phyloP scores from a whole-genome alignment of 1,140 invertebrate species.

The Hermatobates lingyangjiaoensis region DNA sequence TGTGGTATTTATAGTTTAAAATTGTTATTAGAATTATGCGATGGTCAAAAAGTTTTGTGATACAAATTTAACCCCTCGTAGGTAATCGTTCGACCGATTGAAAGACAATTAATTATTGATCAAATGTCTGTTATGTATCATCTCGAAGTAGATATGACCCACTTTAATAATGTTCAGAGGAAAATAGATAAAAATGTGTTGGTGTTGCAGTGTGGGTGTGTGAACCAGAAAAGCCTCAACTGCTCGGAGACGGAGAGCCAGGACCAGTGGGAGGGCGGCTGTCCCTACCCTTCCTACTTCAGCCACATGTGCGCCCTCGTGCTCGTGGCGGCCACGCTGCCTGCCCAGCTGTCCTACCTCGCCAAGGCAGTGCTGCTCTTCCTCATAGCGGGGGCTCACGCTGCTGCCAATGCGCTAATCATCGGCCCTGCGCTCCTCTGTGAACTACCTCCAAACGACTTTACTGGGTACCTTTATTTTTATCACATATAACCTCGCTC shows the following conservation, averaged over 20 bases:
- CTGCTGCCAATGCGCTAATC: slow-evolving; percentile 37
- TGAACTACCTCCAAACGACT: slow-evolving; percentile 26
- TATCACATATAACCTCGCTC: too few relatives aligned
- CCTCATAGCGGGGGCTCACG: slow-evolving; percentile 36
- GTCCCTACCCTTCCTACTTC: slow-evolving; percentile 54
- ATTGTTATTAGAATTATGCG: too few relatives aligned
- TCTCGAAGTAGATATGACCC: too few relatives aligned
- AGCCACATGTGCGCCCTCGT: slow-evolving; percentile 48
- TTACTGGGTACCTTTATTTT: background rate
- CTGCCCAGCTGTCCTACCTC: slow-evolving; percentile 50
- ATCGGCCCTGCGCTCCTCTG: slow-evolving; percentile 34
- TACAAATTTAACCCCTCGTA: too few relatives aligned
- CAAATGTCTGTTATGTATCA: too few relatives aligned
- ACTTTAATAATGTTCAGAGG: too few relatives aligned
- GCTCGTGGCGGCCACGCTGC: slow-evolving; percentile 41
- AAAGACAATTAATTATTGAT: too few relatives aligned
- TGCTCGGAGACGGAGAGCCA: slow-evolving; percentile 9
- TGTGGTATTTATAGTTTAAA: too few relatives aligned
- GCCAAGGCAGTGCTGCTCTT: slow-evolving; percentile 43
- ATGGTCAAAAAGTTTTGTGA: too few relatives aligned
- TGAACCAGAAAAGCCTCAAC: slow-evolving; percentile 4
- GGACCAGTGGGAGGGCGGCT: slow-evolving; percentile 21
- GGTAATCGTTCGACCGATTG: too few relatives aligned
- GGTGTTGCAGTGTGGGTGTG: background rate
- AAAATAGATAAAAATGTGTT: too few relatives aligned